Base-by-base conservation (phyloP, 1,140 invertebrate species). In the Apis laboriosa region DNA sequence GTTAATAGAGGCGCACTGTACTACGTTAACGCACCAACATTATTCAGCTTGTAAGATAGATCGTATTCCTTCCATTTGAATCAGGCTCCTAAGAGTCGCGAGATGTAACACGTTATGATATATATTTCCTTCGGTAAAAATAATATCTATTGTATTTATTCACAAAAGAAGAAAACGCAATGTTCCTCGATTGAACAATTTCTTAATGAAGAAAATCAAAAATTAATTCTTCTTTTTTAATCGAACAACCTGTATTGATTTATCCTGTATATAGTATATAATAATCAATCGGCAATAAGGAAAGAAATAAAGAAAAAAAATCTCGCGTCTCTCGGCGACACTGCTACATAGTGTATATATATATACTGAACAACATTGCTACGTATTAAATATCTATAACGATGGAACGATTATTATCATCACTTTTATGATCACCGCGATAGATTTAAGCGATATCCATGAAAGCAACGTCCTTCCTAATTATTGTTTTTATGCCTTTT, bases 331-430 rank as follows among this genome's bases (percentile, higher is more conserved):
- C 90, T 91, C 78, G 82, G 87, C 84, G 80, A 88, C 84, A 88
- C 85, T 87, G 89, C 89, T 92, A 91, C 82, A 92, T 91, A 92
- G 89, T 92, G 92, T 90, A 91, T 92, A 93, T 91, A 91, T 90
- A 92, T 90, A 92, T 92, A 93, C 91, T 90, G 86, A 92, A 88
- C 90, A 92, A 92, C 88, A 91, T 88, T 89, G 85, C 86, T 86
- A 90, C 88, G 86, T 90, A 85, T 85, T 55, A 79, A 84, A 64
- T 87, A 87, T 82, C 74, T 86, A 68, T 83, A 86, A 81, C 88
- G 84, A 88, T 77, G 75, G 58, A 90, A 87, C 85, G 80, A 90
- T 91, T 88, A 88, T 89, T 79, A 92, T 91, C 83, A 92, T 92
- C 89, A 90, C 86, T 82, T 90, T 88, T 91, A 90, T 82, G 78